These are phyloP conservation scores for Temnothorax nylanderi DNA, from an alignment of 1,140 invertebrate genomes.

Conservation along the genomic window DNA sequence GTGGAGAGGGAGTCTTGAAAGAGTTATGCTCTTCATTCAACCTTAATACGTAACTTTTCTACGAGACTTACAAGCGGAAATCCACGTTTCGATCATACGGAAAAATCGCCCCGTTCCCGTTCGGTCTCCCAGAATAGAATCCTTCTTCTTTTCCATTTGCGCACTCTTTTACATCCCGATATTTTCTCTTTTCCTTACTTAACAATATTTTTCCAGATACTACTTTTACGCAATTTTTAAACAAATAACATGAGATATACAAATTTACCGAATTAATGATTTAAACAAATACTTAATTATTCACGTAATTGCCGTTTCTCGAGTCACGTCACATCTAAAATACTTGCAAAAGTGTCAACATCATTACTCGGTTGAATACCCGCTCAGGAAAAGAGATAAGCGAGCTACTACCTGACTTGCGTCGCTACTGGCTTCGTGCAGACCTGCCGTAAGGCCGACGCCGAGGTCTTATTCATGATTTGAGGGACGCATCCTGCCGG, in stretches of 20 bases:
- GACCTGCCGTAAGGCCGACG: constrained; percentile 13
- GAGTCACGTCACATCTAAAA: not conserved
- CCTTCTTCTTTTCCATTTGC: not conserved
- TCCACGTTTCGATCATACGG: constrained; percentile 17
- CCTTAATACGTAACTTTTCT: constrained; percentile 45
- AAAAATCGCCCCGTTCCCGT: constrained; percentile 25
- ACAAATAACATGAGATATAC: not conserved
- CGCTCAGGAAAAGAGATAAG: constrained; percentile 14
- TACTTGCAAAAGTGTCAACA: not conserved
- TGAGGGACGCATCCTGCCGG: constrained; percentile 71
- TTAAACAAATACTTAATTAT: not conserved
- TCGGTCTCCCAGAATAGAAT: not conserved
- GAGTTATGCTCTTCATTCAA: constrained; percentile 49
- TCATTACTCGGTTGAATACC: not conserved
- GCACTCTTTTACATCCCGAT: not conserved
- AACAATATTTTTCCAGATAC: not conserved
- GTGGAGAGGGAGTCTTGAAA: constrained; percentile 21
- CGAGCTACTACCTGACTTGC: constrained; percentile 34
- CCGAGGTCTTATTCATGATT: constrained; percentile 79
- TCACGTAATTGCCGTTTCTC: constrained; percentile 9
- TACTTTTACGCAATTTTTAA: not conserved
- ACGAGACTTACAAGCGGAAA: constrained; percentile 25
- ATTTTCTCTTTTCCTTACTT: not conserved
- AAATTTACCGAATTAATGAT: not conserved
- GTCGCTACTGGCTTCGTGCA: constrained; percentile 8